A percentile compares a stretch with the other conserved stretches of the same genome.
phyloP scores from a whole-genome alignment of 2,797 vertebrate genomes.

The Bufotes viridis region DNA sequence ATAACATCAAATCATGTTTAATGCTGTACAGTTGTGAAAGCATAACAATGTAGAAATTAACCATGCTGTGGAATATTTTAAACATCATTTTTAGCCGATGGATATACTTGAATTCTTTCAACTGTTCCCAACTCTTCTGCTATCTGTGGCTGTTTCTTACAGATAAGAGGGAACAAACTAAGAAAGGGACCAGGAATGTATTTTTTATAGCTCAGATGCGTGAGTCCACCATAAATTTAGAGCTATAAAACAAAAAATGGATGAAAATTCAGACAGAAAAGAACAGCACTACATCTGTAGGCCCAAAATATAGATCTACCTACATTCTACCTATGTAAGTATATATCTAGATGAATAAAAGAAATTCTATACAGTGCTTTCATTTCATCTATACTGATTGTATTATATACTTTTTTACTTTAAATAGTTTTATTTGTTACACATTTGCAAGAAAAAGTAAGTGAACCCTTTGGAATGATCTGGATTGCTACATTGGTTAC shows the following conservation, averaged over 20 bases:
- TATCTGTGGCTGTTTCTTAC: not conserved
- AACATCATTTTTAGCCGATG: not conserved
- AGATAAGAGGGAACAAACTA: not conserved
- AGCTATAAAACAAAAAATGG: not conserved
- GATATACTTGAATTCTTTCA: not conserved
- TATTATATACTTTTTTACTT: too few relatives aligned
- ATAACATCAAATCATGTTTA: not conserved
- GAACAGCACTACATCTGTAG: too few relatives aligned
- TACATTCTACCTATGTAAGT: too few relatives aligned
- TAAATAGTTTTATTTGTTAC: too few relatives aligned
- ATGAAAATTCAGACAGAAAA: not conserved
- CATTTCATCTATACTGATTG: too few relatives aligned
- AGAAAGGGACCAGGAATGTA: not conserved
- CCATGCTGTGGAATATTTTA: not conserved
- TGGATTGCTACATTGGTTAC: too few relatives aligned
- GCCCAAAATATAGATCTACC: too few relatives aligned
- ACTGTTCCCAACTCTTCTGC: not conserved
- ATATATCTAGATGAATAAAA: too few relatives aligned
- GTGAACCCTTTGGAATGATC: too few relatives aligned
- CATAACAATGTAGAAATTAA: not conserved
- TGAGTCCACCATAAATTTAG: not conserved
- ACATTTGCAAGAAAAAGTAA: too few relatives aligned
- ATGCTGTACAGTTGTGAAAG: not conserved
- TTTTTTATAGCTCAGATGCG: not conserved
- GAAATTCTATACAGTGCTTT: too few relatives aligned